phyloP scores from a whole-genome alignment of 2,797 vertebrate species.

The Coracias cyanogaster region DNA sequence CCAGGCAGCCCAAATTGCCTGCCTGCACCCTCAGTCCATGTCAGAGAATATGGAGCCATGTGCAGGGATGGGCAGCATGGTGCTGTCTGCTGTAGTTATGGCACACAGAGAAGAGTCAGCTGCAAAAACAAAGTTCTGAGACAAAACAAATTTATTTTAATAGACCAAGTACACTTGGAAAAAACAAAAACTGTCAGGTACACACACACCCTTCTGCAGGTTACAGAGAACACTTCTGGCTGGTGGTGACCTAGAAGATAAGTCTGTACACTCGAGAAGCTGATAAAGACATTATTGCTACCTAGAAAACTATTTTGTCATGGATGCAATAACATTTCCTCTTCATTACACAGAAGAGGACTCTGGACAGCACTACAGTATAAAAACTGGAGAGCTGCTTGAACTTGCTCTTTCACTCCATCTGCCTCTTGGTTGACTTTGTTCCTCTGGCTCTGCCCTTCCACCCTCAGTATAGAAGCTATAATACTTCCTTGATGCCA shows the following conservation, averaged over 20 bases:
- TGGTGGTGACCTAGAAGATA: not conserved
- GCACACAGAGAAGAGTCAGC: not conserved
- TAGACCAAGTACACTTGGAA: not conserved
- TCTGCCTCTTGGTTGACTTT: not conserved
- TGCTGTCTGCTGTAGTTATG: not conserved
- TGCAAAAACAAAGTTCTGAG: not conserved
- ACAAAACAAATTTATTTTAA: not conserved
- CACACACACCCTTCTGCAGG: not conserved
- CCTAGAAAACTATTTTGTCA: not conserved
- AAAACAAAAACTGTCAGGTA: not conserved
- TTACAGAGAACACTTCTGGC: not conserved
- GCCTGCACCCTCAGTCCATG: not conserved
- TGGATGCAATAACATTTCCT: not conserved
- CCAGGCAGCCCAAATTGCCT: not conserved
- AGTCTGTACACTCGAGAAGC: not conserved
- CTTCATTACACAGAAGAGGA: not conserved
- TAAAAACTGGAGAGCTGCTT: not conserved
- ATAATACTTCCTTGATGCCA: not conserved
- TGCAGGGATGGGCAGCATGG: not conserved
- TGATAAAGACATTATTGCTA: not conserved
- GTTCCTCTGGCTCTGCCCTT: not conserved
- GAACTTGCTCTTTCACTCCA: not conserved
- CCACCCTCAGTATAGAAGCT: not conserved
- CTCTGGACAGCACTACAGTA: not conserved
- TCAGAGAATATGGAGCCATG: not conserved